Percentiles rank a stretch among this genome's conserved stretches.
Evolutionary conservation across 1,140 invertebrate genomes (phyloP).

Genomic region (Drosophila murphyi): DNA sequence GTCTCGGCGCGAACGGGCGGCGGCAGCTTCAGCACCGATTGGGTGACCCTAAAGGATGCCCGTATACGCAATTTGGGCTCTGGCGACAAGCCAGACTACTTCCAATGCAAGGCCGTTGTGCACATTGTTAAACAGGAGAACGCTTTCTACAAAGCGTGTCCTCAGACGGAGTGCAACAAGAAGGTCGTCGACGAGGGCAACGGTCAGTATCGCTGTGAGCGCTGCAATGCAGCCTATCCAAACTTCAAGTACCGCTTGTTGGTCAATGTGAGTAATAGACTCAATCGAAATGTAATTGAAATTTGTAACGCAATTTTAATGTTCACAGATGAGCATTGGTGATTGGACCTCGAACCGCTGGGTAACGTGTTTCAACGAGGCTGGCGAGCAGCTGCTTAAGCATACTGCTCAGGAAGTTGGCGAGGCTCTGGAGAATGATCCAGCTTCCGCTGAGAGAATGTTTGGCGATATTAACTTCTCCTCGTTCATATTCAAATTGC

Average conservation of each 20-base stretch:
- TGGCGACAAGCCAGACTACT: conserved; percentile 92
- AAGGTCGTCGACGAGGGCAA: conserved; percentile 95
- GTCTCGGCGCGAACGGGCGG: conserved; percentile 87
- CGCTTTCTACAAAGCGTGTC: conserved; percentile 95
- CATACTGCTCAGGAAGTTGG: conserved; percentile 92
- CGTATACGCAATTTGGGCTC: conserved; percentile 87
- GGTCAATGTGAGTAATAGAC: conserved; percentile 89
- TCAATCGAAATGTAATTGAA: conserved; percentile 42
- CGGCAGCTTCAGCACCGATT: conserved; percentile 85
- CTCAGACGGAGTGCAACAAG: conserved; percentile 94
- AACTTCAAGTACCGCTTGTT: conserved; percentile 95
- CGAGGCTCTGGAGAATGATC: conserved; percentile 87
- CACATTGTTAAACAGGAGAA: conserved; percentile 88
- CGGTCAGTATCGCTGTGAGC: conserved; percentile 96
- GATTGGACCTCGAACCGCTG: conserved; percentile 93
- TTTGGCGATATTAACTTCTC: conserved; percentile 92
- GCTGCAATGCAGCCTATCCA: conserved; percentile 93
- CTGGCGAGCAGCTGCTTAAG: conserved; percentile 92
- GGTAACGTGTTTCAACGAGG: conserved; percentile 95
- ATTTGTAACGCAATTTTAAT: not conserved
- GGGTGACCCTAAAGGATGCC: conserved; percentile 91
- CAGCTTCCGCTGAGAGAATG: conserved; percentile 86
- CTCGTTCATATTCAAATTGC: conserved; percentile 91
- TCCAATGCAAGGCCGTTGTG: conserved; percentile 89
- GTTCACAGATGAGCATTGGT: conserved; percentile 89